Base-by-base conservation (phyloP, 2,797 vertebrate genomes). In the Delichon dasypus region DNA sequence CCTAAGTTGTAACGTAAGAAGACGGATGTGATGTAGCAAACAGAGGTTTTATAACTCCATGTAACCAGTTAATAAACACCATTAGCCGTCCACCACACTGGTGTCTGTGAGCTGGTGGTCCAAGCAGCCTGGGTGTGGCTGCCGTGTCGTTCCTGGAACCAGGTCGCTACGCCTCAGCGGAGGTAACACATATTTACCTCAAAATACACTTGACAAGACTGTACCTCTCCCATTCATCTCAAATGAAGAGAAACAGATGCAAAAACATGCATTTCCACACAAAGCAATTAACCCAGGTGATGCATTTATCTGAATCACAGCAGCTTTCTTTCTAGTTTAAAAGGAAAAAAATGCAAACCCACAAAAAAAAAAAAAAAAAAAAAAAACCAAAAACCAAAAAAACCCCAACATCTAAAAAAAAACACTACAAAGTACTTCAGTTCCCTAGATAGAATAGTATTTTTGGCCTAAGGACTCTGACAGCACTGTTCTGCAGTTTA, bases 321-420 rank as follows among this genome's bases (percentile, higher is more conserved):
- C 23, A 71, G 34, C 5, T 65, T 48, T 3, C 22, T n/a, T 55
- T 54, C 40, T 32, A 14, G 21, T 36, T 40, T 21, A 16, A 78
- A n/a, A 62, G n/a, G 48, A 8, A 9, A 38, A 45, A 76, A 83
- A 22, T 0, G 0, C 27, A 53, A 60, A 53, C 8, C 0, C 6
- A 3, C 7, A 36, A 42, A 47, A 36, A 30, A n/a, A n/a, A n/a
- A n/a, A n/a, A n/a, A n/a, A n/a, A n/a, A n/a, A n/a, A n/a, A n/a
- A n/a, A n/a, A n/a, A n/a, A n/a, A n/a, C n/a, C 8, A 50, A 51
- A 5, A 26, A 27, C 45, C 45, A 44, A 44, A 44, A 44, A 44
- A 44, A 44, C 4, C 16, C 8, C 32, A 32, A 4, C 32, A 29
- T 12, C 11, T 44, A 2, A 66, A 47, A 85, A 62, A 36, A 13